These are phyloP conservation scores for Phalanger gymnotis DNA, from an alignment of 2,797 vertebrate genomes.

Conservation along the genomic window DNA sequence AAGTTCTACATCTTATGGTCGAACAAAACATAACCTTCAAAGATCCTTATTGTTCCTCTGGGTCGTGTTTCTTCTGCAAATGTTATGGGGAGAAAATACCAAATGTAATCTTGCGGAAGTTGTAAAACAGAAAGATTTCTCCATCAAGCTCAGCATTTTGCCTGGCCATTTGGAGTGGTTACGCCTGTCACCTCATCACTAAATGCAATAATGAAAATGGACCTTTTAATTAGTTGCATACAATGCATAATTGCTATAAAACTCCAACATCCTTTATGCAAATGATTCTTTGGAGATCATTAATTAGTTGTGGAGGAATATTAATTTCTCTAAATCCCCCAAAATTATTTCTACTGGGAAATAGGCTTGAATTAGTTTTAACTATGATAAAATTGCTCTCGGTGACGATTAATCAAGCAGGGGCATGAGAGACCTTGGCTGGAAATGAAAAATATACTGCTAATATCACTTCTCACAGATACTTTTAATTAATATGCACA, in stretches of 20 bases:
- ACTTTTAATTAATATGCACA: constrained; percentile 73
- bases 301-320: constrained; percentile 84
- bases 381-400: constrained; percentile 80
- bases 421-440: constrained; percentile 67
- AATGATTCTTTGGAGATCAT: constrained; percentile 83
- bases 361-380: constrained; percentile 81
- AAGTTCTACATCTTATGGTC: neutral
- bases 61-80: neutral
- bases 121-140: constrained; percentile 48
- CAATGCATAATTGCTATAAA: constrained; percentile 78
- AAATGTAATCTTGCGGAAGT: neutral
- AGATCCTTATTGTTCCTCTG: constrained; percentile 18
- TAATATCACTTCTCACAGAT: constrained; percentile 64
- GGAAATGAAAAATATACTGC: constrained; percentile 73
- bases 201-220: constrained; percentile 80
- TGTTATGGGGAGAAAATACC: neutral
- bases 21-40: constrained; percentile 54
- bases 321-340: constrained; percentile 79
- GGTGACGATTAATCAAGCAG: constrained; percentile 80
- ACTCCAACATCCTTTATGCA: constrained; percentile 78
- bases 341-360: constrained; percentile 80
- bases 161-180: constrained; percentile 74
- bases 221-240: constrained; percentile 80
- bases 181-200: constrained; percentile 75
- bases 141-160: constrained; percentile 57